A percentile compares a stretch with the other conserved stretches of the same genome.
Conservation (phyloP, 2,113 vertebrate species). For the Pogonocichla stellata region DNA sequence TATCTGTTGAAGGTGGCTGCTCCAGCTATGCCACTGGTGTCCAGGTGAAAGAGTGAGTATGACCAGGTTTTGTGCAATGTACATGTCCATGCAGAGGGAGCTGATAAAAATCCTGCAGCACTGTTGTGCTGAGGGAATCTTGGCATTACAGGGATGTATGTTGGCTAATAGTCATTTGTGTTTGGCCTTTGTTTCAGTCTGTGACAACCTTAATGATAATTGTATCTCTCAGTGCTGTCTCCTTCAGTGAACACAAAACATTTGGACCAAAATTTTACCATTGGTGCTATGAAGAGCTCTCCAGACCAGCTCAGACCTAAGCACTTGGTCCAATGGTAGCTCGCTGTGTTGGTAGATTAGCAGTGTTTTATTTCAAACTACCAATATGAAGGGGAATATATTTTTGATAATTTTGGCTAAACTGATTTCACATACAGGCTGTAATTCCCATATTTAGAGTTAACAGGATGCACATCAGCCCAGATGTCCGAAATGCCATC, state of each 20-base stretch:
- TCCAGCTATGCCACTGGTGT: constrained; percentile 84
- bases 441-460: constrained; percentile 76
- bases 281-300: background rate
- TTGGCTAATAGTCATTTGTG: background rate
- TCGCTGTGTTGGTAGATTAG: background rate
- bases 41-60: constrained; percentile 94
- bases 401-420: background rate
- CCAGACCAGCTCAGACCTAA: background rate
- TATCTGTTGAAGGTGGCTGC: constrained; percentile 82
- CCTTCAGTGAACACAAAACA: background rate
- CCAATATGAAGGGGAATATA: background rate
- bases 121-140: background rate
- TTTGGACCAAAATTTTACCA: background rate
- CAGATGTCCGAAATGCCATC: constrained; percentile 90
- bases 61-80: background rate
- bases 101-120: background rate
- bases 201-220: background rate
- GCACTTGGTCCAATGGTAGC: background rate
- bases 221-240: background rate
- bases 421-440: background rate
- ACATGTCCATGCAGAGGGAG: background rate
- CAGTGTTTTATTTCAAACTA: background rate
- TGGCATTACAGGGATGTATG: background rate
- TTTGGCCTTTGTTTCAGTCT: background rate
- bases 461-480: constrained; percentile 89